Base-by-base conservation (phyloP, 2,888 invertebrate species). In the Cephus sareptanus region DNA sequence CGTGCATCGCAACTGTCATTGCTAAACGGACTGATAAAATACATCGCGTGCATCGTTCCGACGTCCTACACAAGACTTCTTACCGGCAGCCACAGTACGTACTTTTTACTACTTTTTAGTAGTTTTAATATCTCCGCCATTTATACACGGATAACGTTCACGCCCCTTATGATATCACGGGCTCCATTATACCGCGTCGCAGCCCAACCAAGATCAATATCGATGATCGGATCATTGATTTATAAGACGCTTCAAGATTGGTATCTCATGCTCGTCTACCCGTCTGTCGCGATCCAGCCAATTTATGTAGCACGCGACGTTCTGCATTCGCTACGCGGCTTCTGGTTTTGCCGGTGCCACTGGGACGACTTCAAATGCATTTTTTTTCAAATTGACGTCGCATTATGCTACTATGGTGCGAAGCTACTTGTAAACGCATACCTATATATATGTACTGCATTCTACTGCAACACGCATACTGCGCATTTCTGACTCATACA, bases 261-360 rank as follows among this genome's bases (percentile, higher is more conserved):
- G 78, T 85, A 87, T 86, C 86, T 83, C 83, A 31, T 78, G 81
- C 80, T 83, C 81, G 84, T 84, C 82, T 75, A 40, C 40, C 78
- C 77, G 79, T 76, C 82, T 85, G 83, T 85, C 81, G 81, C 82
- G 83, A 83, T 84, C 79, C 83, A 80, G 82, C 85, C 86, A 85
- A 87, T 87, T 87, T 86, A 87, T 87, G 85, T 86, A 87, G 85
- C 86, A 87, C 87, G 87, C 87, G 86, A 87, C 87, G 83, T 83
- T 79, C 80, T 34, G 30, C 71, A 34, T 56, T 87, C 86, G 87
- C 87, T 86, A 80, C 81, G 78, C 79, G 80, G 83, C 85, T 81
- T 84, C 86, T 84, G 85, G 85, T 85, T 84, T 84, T 83, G 78
- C 81, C 83, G 81, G 84, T 81, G 84, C 86, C 85, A 84, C 23